A percentile compares a stretch with the other conserved stretches of the same genome.
These are phyloP conservation scores for Alloplasta piceator DNA, from an alignment of 2,888 invertebrate species.

Conservation along the genomic window DNA sequence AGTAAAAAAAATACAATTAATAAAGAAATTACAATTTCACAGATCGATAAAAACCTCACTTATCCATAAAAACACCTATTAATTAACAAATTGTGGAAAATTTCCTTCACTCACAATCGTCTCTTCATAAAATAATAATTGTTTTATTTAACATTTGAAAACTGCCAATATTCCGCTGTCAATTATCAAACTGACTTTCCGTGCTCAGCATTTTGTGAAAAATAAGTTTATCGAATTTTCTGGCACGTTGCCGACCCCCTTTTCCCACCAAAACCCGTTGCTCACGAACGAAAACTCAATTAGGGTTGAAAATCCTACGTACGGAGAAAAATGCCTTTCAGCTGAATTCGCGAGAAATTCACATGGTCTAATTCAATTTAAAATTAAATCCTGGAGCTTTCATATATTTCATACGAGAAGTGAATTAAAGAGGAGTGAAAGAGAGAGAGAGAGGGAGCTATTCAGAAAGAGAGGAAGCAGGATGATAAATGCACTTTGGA, in stretches of 20 bases:
- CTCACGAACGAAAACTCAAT: constrained; percentile 25
- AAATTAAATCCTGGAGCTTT: constrained; percentile 5
- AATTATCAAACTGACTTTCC: constrained; percentile 1
- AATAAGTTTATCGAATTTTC: constrained; percentile 35
- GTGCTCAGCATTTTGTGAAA: not conserved
- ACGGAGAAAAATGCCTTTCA: constrained; percentile 13
- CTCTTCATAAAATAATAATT: not conserved
- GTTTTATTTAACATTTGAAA: not conserved
- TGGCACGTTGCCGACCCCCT: constrained; percentile 15
- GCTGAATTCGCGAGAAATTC: constrained; percentile 32
- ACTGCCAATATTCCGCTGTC: not conserved
- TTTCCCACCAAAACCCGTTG: not conserved
- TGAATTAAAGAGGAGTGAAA: no score
- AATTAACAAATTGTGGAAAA: no score
- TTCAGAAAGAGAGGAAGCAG: not conserved
- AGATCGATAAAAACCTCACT: no score
- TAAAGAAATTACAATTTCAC: no score
- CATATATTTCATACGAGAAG: constrained; percentile 7
- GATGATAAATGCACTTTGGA: not conserved
- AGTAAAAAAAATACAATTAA: not conserved
- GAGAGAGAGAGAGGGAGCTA: no score
- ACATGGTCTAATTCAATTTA: constrained; percentile 26
- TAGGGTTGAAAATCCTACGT: not conserved
- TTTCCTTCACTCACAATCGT: not conserved
- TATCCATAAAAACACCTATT: no score